These are phyloP conservation scores for Mastomys natalensis DNA, from an alignment of 2,113 vertebrate genomes.

Conservation along the genomic window DNA sequence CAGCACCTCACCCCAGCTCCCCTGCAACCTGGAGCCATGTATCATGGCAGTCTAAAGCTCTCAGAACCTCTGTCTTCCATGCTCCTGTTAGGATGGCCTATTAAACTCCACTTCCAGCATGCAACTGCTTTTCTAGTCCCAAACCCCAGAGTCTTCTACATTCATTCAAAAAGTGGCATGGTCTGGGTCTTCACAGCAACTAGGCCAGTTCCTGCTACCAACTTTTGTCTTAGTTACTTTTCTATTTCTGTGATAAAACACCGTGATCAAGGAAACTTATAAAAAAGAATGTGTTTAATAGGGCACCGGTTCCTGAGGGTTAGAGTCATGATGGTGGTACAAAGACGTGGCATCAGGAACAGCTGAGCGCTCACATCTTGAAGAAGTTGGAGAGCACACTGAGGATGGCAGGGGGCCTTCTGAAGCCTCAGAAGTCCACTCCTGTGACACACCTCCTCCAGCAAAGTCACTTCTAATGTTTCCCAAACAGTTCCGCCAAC, in stretches of 20 bases:
- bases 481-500: background rate
- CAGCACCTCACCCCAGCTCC: background rate
- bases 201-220: background rate
- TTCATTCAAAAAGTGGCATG: background rate
- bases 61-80: background rate
- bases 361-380: background rate
- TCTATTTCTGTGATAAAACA: background rate
- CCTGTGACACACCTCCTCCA: background rate
- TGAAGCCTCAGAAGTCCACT: background rate
- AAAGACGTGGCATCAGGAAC: background rate
- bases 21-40: background rate
- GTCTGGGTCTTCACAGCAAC: background rate
- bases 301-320: background rate
- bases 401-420: background rate
- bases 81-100: background rate
- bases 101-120: background rate
- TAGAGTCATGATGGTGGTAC: background rate
- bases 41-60: background rate
- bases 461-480: background rate
- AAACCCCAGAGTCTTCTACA: background rate
- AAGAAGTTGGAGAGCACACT: background rate
- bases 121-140: background rate
- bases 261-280: background rate
- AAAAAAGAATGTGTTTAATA: background rate
- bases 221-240: background rate